Percentiles rank a stretch among this genome's conserved stretches.
Conservation (phyloP, 2,113 vertebrate genomes). For the Megaleporinus macrocephalus region DNA sequence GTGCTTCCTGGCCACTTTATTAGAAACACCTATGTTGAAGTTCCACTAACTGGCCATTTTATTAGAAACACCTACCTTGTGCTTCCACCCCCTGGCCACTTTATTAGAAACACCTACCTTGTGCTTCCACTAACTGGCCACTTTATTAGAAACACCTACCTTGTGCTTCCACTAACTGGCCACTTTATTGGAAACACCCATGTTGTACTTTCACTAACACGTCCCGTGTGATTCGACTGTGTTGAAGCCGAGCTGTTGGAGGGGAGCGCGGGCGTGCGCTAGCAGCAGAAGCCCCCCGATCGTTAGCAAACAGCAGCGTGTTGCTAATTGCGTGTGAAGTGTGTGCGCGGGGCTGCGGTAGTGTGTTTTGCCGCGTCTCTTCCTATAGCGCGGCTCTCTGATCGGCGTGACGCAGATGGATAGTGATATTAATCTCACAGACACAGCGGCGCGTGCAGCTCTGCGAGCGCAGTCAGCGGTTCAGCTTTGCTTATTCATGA, state of each 20-base stretch:
- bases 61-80: too few species aligned
- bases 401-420: slow-evolving; percentile 2
- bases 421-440: slow-evolving; percentile 12
- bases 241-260: not conserved
- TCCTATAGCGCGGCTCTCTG: not conserved
- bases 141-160: too few species aligned
- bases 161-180: too few species aligned
- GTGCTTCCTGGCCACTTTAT: too few species aligned
- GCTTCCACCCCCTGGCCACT: too few species aligned
- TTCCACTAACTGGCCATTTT: too few species aligned
- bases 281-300: not conserved
- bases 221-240: not conserved
- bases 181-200: too few species aligned
- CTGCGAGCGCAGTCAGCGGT: not conserved
- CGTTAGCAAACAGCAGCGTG: not conserved
- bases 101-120: too few species aligned
- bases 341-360: slow-evolving; percentile 7
- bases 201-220: not conserved
- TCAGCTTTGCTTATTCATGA: not conserved
- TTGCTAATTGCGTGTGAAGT: slow-evolving; percentile 23
- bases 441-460: not conserved
- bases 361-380: slow-evolving; percentile 15
- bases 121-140: too few species aligned
- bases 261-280: not conserved
- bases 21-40: too few species aligned